Conservation (phyloP, 2,113 vertebrate species). For the Carlito syrichta region DNA sequence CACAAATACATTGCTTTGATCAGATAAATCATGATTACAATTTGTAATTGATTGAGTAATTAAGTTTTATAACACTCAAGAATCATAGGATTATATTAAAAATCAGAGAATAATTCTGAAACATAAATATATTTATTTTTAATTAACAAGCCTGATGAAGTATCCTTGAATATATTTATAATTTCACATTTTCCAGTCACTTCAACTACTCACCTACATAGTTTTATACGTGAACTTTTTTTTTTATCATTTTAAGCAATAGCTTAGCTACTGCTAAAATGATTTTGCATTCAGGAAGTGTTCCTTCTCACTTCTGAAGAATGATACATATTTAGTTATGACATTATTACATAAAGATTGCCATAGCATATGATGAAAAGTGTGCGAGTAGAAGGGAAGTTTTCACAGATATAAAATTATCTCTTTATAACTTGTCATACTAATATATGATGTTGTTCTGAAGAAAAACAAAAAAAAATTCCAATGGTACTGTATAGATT, state of each 20-base stretch:
- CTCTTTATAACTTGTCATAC: conserved; percentile 25
- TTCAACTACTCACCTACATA: background rate
- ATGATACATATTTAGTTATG: background rate
- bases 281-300: background rate
- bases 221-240: background rate
- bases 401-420: background rate
- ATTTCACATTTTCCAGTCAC: background rate
- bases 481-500: conserved; percentile 29
- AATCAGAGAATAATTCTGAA: background rate
- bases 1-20: background rate
- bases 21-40: background rate
- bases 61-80: background rate
- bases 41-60: background rate
- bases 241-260: too few species aligned
- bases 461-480: conserved; percentile 36
- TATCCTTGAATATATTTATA: background rate
- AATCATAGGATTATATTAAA: background rate
- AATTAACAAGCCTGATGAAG: background rate
- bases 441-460: background rate
- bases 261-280: background rate
- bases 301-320: background rate
- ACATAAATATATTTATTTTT: background rate
- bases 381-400: background rate
- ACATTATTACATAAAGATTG: background rate
- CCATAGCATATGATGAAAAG: background rate